A percentile compares a stretch with the other conserved stretches of the same genome.
These are phyloP conservation scores for Priocnemis perturbator DNA, from an alignment of 2,888 invertebrate genomes.

Conservation along the genomic window DNA sequence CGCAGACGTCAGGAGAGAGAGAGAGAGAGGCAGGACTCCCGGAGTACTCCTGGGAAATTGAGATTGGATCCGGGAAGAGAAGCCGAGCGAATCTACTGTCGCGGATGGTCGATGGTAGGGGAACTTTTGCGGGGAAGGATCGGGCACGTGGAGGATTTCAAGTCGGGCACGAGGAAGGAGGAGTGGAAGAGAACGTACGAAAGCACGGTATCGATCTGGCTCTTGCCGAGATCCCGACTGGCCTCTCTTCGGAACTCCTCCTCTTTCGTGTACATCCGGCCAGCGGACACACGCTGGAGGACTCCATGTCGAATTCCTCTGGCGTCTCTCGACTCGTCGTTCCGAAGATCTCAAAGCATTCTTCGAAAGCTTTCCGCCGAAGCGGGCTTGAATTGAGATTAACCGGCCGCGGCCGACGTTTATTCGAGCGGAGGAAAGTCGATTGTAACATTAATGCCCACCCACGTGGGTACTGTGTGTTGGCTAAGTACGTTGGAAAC, in stretches of 20 bases:
- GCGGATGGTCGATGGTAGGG: constrained; percentile 12
- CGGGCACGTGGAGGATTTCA: constrained; percentile 41
- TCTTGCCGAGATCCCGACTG: not conserved
- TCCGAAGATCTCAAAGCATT: no score
- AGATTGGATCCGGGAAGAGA: constrained; percentile 61
- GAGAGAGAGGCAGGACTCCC: constrained; percentile 21
- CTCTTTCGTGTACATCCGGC: not conserved
- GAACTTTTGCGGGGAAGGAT: constrained; percentile 28
- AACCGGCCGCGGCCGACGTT: no score
- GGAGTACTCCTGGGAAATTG: constrained; percentile 62
- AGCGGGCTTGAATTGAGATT: no score
- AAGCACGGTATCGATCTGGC: no score
- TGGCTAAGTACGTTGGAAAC: no score
- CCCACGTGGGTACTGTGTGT: no score
- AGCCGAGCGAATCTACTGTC: constrained; percentile 40
- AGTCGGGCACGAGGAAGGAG: constrained; percentile 16
- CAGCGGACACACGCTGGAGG: no score
- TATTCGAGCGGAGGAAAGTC: no score
- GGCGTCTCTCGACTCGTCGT: no score
- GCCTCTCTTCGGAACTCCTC: not conserved
- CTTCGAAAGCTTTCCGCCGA: no score
- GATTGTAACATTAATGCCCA: no score
- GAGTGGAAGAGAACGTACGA: not conserved
- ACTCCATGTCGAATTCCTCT: no score
- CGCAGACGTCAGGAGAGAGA: constrained; percentile 13